These are phyloP conservation scores for Leptatherina wallacei DNA, from an alignment of 2,797 vertebrate genomes.

Conservation along the genomic window DNA sequence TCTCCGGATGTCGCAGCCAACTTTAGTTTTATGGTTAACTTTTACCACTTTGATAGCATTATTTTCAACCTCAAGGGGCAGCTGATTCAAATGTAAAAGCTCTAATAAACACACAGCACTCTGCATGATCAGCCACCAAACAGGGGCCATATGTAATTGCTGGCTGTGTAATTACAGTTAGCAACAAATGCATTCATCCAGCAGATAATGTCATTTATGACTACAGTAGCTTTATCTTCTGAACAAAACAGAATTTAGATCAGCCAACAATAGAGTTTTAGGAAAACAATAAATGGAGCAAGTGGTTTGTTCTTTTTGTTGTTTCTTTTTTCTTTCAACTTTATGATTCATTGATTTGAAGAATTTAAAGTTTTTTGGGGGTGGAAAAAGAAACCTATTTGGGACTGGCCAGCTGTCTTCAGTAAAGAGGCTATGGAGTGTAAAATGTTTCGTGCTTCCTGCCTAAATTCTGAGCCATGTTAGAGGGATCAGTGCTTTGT, in stretches of 20 bases:
- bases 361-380: conserved; percentile 25
- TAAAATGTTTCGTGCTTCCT: conserved; percentile 61
- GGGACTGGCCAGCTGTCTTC: conserved; percentile 41
- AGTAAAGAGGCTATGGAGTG: conserved; percentile 64
- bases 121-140: background rate
- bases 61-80: background rate
- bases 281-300: conserved; percentile 12
- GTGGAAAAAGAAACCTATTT: conserved; percentile 16
- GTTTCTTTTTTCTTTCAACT: background rate
- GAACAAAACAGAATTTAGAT: no score
- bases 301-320: no score
- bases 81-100: background rate
- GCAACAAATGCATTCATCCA: background rate
- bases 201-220: conserved; percentile 1
- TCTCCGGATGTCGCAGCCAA: background rate
- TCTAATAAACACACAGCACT: background rate
- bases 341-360: conserved; percentile 39
- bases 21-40: background rate
- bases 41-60: background rate
- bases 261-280: conserved; percentile 2
- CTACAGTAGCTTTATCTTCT: background rate
- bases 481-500: conserved; percentile 59
- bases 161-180: background rate
- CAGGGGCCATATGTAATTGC: background rate
- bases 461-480: conserved; percentile 57